phyloP scores from a whole-genome alignment of 2,888 invertebrate genomes.

The Mesodorylaimus sp. region DNA sequence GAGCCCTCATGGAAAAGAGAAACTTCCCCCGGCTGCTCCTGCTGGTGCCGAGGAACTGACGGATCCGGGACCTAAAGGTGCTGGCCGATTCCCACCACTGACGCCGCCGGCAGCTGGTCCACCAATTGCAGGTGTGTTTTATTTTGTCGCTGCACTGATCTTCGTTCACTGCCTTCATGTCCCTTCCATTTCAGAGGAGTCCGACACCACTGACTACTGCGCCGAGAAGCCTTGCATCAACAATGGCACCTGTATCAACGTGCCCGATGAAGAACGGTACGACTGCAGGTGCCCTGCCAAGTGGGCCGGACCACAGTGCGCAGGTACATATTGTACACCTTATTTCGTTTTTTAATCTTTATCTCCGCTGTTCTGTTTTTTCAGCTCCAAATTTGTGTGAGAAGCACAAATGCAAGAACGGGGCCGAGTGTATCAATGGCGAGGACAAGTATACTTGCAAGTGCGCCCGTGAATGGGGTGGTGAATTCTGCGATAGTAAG shows the following conservation, averaged over 20 bases:
- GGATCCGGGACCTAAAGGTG: too few species aligned
- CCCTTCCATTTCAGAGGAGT: background rate
- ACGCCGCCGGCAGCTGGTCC: too few species aligned
- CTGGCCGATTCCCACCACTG: too few species aligned
- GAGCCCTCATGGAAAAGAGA: too few species aligned
- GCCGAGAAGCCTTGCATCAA: slow-evolving; percentile 1
- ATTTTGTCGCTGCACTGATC: too few species aligned
- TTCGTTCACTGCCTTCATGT: background rate
- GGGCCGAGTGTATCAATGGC: slow-evolving; percentile 5
- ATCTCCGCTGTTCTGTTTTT: too few species aligned
- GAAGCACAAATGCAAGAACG: slow-evolving; percentile 3
- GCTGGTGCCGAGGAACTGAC: too few species aligned
- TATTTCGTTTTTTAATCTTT: background rate
- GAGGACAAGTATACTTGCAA: slow-evolving; percentile 1
- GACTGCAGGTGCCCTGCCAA: slow-evolving; percentile 5
- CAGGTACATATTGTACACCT: background rate
- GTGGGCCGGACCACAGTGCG: slow-evolving; percentile 9
- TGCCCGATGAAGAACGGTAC: slow-evolving; percentile 2
- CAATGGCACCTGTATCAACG: slow-evolving; percentile 3
- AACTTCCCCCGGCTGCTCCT: too few species aligned
- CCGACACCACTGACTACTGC: slow-evolving; percentile 1
- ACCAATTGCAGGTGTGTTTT: too few species aligned
- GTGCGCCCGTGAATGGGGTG: slow-evolving; percentile 5
- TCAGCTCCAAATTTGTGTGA: slow-evolving; percentile 3
- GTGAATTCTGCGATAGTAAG: slow-evolving; percentile 3